phyloP scores from a whole-genome alignment of 2,797 vertebrate species.

The Champsocephalus gunnari region DNA sequence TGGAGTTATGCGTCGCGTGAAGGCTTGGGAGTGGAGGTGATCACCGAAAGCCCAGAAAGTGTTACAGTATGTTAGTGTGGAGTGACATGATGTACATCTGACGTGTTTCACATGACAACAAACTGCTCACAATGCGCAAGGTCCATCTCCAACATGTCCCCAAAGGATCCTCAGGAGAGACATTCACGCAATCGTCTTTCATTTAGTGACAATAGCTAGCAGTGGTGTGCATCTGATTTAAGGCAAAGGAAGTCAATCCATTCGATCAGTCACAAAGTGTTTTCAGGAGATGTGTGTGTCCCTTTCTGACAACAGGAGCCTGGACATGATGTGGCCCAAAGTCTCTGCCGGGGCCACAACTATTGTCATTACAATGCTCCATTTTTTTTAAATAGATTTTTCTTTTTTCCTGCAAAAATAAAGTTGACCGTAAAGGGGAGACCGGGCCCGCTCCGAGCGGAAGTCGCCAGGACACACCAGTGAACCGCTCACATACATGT shows the following conservation, averaged over 20 bases:
- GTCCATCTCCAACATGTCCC: conserved; percentile 27
- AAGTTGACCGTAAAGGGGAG: conserved; percentile 77
- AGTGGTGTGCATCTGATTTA: conserved; percentile 80
- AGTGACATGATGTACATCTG: conserved; percentile 60
- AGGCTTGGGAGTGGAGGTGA: conserved; percentile 85
- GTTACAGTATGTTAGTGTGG: conserved; percentile 58
- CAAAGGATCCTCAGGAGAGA: conserved; percentile 41
- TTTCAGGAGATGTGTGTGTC: conserved; percentile 62
- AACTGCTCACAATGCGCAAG: conserved; percentile 56
- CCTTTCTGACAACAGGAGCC: conserved; percentile 53
- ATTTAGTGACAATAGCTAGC: conserved; percentile 70
- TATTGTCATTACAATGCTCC: conserved; percentile 66
- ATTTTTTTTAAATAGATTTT: conserved; percentile 85
- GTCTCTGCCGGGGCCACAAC: conserved; percentile 48
- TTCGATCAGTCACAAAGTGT: conserved; percentile 69
- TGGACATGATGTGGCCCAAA: conserved; percentile 62
- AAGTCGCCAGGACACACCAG: conserved; percentile 27
- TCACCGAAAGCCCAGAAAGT: conserved; percentile 42
- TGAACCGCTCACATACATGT: conserved; percentile 12
- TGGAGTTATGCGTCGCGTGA: conserved; percentile 84
- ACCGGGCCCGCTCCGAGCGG: conserved; percentile 30
- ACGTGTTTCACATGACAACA: conserved; percentile 55
- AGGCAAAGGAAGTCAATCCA: conserved; percentile 80
- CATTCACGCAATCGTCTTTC: conserved; percentile 76
- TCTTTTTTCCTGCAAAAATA: conserved; percentile 88